Conservation (phyloP, 1,140 invertebrate genomes). For the Monomorium pharaonis region DNA sequence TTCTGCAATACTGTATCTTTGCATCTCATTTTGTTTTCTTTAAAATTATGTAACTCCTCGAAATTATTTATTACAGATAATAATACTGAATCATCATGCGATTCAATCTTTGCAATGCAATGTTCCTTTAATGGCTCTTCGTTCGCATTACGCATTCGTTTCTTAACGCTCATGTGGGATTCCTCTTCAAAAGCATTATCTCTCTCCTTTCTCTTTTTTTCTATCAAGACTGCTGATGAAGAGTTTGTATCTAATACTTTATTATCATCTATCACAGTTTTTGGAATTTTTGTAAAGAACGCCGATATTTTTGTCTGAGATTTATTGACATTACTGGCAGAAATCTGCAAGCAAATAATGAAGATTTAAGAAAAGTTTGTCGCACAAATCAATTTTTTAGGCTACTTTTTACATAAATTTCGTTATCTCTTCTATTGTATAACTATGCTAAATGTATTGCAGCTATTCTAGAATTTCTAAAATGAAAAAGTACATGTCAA, state of each 20-base stretch:
- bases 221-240: neutral
- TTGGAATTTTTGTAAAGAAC: constrained; percentile 39
- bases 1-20: neutral
- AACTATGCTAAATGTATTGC: neutral
- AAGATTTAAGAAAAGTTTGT: neutral
- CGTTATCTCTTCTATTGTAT: neutral
- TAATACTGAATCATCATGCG: constrained; percentile 8
- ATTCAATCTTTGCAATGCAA: neutral
- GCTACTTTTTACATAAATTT: neutral
- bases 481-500: neutral
- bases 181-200: neutral
- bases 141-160: neutral
- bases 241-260: neutral
- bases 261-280: neutral
- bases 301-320: constrained; percentile 56
- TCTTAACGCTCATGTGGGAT: constrained; percentile 10
- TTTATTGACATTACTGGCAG: neutral
- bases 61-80: neutral
- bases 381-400: neutral
- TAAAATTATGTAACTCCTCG: neutral
- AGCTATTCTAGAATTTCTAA: neutral
- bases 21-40: neutral
- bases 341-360: constrained; percentile 20
- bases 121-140: neutral
- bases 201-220: neutral